A percentile compares a stretch with the other conserved stretches of the same genome.
Evolutionary conservation across 2,888 invertebrate species (phyloP).

Genomic region (Stegophylla sp.): DNA sequence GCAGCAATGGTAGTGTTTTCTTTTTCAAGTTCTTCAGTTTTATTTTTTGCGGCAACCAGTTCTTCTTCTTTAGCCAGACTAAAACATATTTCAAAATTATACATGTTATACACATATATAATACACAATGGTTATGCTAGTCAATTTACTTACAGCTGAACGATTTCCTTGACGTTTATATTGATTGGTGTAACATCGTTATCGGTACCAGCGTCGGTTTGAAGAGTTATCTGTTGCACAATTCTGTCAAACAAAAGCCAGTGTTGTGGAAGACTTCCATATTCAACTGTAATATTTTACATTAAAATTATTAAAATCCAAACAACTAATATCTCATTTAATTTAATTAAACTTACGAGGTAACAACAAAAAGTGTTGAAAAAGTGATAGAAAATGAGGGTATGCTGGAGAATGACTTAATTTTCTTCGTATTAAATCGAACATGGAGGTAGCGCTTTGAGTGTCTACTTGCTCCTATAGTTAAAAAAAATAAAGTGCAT

Average conservation of each 20-base stretch:
- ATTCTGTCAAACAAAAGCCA: slow-evolving; percentile 95
- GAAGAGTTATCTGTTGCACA: slow-evolving; percentile 90
- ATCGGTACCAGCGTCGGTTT: slow-evolving; percentile 76
- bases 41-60: slow-evolving; percentile 82
- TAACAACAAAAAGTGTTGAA: slow-evolving; percentile 68
- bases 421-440: slow-evolving; percentile 85
- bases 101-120: not conserved
- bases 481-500: slow-evolving; percentile 3
- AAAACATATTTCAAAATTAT: not conserved
- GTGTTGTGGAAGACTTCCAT: slow-evolving; percentile 85
- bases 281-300: slow-evolving; percentile 74
- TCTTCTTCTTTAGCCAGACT: slow-evolving; percentile 91
- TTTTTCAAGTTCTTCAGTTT: slow-evolving; percentile 85
- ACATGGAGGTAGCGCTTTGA: slow-evolving; percentile 91
- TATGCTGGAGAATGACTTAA: slow-evolving; percentile 91
- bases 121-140: not conserved
- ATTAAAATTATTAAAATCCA: slow-evolving; percentile 8
- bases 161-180: slow-evolving; percentile 89
- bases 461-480: slow-evolving; percentile 84
- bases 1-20: slow-evolving; percentile 88
- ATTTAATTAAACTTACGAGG: slow-evolving; percentile 61
- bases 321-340: not conserved
- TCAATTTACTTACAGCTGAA: slow-evolving; percentile 70
- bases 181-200: slow-evolving; percentile 85
- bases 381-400: slow-evolving; percentile 86